Evolutionary conservation across 2,888 invertebrate species (phyloP), one percentile per base, ranked within the genome.

Genomic region (Epicampocera succincta): DNA sequence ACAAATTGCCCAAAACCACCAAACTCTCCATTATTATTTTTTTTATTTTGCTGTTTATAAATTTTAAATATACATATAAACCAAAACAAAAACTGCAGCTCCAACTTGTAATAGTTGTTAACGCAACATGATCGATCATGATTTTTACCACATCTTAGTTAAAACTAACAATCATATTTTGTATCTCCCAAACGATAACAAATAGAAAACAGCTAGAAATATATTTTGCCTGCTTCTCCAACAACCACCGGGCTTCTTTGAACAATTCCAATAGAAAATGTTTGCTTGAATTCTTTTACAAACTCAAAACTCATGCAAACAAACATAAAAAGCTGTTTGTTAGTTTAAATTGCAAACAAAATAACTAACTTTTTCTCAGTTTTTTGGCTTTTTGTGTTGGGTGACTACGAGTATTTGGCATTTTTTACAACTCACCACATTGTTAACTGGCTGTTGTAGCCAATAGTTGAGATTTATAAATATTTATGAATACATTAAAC

Each of bases 341-440:
- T 68, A 68, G 68, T 74, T 68, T 56, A 63, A 81, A 73, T 69
- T 73, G 44, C 56, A 68, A 66, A 80, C 21, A 25, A 60, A 33
- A 33, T 8, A 33, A 33, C 33, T 8, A 33, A 60, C n/a, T 58
- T 63, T 65, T 58, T n/a, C 38, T 21, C 12, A 17, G n/a, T 56
- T 71, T 54, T 68, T 52, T 50, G 13, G 38, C 42, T 68, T 58
- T 50, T 58, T 75, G 44, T 33, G 25, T 54, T 52, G 42, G 13
- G 54, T 13, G 40, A 25, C 52, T 44, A 5, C 25, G 13, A 50
- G 19, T 69, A 46, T 13, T 60, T 61, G 9, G 11, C 6, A 40
- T 50, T 46, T 58, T 66, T 56, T 46, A 33, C 29, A 5, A n/a
- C 21, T 50, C 40, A 75, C 58, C 29, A 50, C 40, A 46, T 19